Evolutionary conservation across 2,797 vertebrate species (phyloP).

Genomic region (Masticophis lateralis): DNA sequence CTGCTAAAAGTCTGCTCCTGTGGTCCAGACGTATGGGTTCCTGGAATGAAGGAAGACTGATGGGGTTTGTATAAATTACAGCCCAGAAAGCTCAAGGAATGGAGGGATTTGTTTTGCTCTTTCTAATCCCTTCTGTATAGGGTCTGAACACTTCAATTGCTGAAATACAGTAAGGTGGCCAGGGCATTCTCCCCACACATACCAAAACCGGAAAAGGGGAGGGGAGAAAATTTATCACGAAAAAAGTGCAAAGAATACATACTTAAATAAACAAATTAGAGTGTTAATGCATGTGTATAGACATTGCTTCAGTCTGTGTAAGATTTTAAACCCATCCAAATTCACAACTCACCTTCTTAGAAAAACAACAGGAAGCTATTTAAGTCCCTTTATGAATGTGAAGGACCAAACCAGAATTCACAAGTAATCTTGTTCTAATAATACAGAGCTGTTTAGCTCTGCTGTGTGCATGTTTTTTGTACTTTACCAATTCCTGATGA

Average conservation of each 20-base stretch:
- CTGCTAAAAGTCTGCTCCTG: background rate
- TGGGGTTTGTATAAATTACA: background rate
- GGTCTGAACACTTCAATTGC: background rate
- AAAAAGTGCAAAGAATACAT: background rate
- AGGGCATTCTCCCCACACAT: background rate
- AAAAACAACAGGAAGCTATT: background rate
- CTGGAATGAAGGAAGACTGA: background rate
- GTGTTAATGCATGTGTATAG: background rate
- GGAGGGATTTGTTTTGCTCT: background rate
- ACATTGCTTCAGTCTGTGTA: background rate
- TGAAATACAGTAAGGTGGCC: background rate
- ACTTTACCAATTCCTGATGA: background rate
- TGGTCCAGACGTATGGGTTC: background rate
- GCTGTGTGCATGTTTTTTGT: background rate
- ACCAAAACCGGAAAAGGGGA: background rate
- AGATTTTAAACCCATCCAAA: background rate
- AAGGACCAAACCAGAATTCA: background rate
- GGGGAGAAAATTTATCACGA: background rate
- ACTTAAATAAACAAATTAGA: background rate
- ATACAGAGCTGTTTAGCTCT: too few species aligned
- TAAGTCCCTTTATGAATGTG: background rate
- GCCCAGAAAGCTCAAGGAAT: background rate
- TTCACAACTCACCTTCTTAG: background rate
- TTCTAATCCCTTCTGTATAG: background rate
- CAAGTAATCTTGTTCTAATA: background rate